Percentiles rank a stretch among this genome's conserved stretches.
phyloP scores from a whole-genome alignment of 2,113 vertebrate genomes.

The Planiliza haematocheilus region DNA sequence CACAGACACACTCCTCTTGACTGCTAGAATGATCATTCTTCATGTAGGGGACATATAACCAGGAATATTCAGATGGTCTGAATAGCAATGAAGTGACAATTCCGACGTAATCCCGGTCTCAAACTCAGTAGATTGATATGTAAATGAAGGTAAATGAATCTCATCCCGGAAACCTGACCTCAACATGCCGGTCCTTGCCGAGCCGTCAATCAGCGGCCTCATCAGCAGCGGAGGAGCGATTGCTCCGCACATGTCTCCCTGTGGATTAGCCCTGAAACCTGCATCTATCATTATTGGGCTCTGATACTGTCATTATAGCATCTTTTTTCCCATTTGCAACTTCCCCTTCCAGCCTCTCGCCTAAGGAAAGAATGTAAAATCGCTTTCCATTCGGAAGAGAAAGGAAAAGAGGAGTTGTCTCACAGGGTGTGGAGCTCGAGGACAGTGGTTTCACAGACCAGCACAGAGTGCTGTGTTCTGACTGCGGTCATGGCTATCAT shows the following conservation, averaged over 20 bases:
- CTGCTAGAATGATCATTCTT: conserved; percentile 61
- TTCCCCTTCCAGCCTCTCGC: conserved; percentile 32
- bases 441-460: conserved; percentile 10
- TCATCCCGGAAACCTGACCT: conserved; percentile 64
- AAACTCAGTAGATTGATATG: conserved; percentile 66
- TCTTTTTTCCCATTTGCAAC: conserved; percentile 40
- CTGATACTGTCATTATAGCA: conserved; percentile 64
- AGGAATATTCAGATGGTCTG: conserved; percentile 44
- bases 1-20: conserved; percentile 31
- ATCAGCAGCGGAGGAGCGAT: conserved; percentile 31
- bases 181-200: conserved; percentile 14
- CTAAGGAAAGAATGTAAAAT: conserved; percentile 68
- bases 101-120: conserved; percentile 47
- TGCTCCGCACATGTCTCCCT: conserved; percentile 36
- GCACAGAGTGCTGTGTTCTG: conserved; percentile 2
- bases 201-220: conserved; percentile 68
- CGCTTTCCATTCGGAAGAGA: conserved; percentile 50
- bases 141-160: conserved; percentile 69
- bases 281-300: conserved; percentile 66
- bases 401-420: conserved; percentile 54
- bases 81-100: conserved; percentile 68
- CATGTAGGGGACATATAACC: conserved; percentile 38
- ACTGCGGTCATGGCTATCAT: conserved; percentile 17
- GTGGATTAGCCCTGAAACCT: conserved; percentile 55
- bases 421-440: conserved; percentile 61